Evolutionary conservation across 2,888 invertebrate species (phyloP).

Genomic region (Drosophila niveifrons): DNA sequence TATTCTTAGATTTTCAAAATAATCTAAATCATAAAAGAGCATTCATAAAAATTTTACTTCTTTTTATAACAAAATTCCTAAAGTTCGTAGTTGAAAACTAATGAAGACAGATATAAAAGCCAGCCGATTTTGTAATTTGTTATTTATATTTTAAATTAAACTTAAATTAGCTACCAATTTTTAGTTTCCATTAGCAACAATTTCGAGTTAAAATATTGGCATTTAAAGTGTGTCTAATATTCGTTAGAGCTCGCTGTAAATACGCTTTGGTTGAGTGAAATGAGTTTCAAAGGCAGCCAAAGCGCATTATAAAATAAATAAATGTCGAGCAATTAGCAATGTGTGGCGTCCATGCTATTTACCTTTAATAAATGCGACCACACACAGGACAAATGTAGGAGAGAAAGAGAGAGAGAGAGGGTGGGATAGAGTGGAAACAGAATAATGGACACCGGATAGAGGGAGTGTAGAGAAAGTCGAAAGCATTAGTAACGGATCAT

Average conservation of each 20-base stretch:
- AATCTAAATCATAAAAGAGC: too few species aligned
- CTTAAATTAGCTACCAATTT: too few species aligned
- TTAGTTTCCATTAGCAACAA: too few species aligned
- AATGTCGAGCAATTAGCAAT: conserved; percentile 41
- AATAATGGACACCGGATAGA: not conserved
- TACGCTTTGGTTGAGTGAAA: not conserved
- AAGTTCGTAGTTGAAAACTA: too few species aligned
- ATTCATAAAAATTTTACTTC: too few species aligned
- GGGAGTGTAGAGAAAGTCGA: conserved; percentile 1
- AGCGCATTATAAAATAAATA: conserved; percentile 30
- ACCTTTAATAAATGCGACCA: conserved; percentile 25
- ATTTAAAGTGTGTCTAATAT: not conserved
- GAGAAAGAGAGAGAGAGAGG: too few species aligned
- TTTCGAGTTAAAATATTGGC: too few species aligned
- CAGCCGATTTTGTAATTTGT: too few species aligned
- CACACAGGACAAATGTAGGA: not conserved
- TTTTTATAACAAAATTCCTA: too few species aligned
- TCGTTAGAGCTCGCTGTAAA: not conserved
- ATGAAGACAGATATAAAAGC: too few species aligned
- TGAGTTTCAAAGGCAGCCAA: conserved; percentile 13
- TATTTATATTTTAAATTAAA: too few species aligned
- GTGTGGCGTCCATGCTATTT: conserved; percentile 25
- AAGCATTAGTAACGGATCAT: conserved; percentile 44
- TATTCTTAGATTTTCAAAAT: too few species aligned
- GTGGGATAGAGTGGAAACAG: not conserved